Evolutionary conservation across 2,113 vertebrate species (phyloP), one percentile per base, ranked within the genome.

Genomic region (Rhegmatorhina hoffmannsi): DNA sequence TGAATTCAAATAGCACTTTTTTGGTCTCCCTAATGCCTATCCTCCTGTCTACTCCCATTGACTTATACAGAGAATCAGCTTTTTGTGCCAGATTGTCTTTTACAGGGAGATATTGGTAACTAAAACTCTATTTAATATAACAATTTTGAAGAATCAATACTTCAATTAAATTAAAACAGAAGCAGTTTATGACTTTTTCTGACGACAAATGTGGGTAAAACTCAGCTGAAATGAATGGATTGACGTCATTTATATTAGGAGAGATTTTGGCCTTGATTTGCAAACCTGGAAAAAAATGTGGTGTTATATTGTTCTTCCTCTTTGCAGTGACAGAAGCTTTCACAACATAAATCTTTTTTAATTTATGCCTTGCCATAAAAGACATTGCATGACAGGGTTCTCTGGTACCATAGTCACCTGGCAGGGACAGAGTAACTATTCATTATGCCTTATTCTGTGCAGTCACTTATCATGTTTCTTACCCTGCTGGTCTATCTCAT

Each of bases 361-460:
- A 97, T 94, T 90, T 96, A 96, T 87, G 72, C 38, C 31, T 93
- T 86, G 49, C 85, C 79, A 68, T 93, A 81, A 90, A 93, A 90
- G 66, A 86, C 47, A 84, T 75, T 49, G n/a, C 36, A 33, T 94
- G 92, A 95, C 87, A 93, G 83, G 68, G 31, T 78, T 86, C 56
- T 92, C 76, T 74, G 83, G 44, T 53, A 21, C 47, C 8, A 4
- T 17, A 67, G 44, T 24, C 47, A 88, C 68, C 79, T 96, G 85
- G 78, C 89, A 95, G 95, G 90, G 93, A 90, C 59, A 90, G 38
- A 94, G 52, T 55, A 83, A 72, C 94, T 92, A 86, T 94, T 96
- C 79, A 94, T 93, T 93, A 81, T 68, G 43, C 43, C 33, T 88
- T 91, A 67, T 44, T 20, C 29, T 88, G 72, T 79, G 40, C 56